A percentile compares a stretch with the other conserved stretches of the same genome.
Conservation (phyloP, 2,888 invertebrate genomes). For the Rhagonycha lutea region DNA sequence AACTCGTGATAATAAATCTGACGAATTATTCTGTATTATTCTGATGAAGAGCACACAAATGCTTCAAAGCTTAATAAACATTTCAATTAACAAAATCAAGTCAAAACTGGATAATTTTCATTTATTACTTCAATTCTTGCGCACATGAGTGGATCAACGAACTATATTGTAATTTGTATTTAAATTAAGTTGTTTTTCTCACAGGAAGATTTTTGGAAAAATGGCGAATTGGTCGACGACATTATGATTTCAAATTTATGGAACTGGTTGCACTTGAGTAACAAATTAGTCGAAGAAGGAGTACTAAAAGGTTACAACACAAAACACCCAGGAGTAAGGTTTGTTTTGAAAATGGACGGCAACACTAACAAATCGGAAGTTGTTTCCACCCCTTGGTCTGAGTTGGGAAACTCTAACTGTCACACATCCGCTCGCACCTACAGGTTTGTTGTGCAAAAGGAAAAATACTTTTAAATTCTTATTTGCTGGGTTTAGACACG, state of each 20-base stretch:
- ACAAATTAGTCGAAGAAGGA: slow-evolving; percentile 71
- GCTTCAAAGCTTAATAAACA: no score
- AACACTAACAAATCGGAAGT: slow-evolving; percentile 63
- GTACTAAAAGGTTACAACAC: slow-evolving; percentile 60
- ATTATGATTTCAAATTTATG: slow-evolving; percentile 78
- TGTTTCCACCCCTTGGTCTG: slow-evolving; percentile 65
- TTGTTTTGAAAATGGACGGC: slow-evolving; percentile 61
- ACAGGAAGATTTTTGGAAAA: slow-evolving; percentile 75
- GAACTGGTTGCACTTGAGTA: slow-evolving; percentile 79
- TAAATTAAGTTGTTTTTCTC: slow-evolving; percentile 33
- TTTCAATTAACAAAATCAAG: no score
- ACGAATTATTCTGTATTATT: no score
- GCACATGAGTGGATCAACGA: no score
- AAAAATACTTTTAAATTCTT: slow-evolving; percentile 25
- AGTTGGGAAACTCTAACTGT: slow-evolving; percentile 62
- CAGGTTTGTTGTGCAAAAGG: slow-evolving; percentile 52
- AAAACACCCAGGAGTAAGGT: slow-evolving; percentile 67
- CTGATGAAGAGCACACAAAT: no score
- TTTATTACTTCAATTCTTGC: neutral
- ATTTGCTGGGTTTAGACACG: slow-evolving; percentile 59
- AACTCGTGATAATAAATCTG: no score
- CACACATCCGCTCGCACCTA: slow-evolving; percentile 60
- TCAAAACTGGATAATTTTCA: neutral
- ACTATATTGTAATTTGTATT: neutral
- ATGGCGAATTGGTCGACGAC: slow-evolving; percentile 78